Evolutionary conservation across 2,888 invertebrate genomes (phyloP).

Genomic region (Tubulanus polymorphus): DNA sequence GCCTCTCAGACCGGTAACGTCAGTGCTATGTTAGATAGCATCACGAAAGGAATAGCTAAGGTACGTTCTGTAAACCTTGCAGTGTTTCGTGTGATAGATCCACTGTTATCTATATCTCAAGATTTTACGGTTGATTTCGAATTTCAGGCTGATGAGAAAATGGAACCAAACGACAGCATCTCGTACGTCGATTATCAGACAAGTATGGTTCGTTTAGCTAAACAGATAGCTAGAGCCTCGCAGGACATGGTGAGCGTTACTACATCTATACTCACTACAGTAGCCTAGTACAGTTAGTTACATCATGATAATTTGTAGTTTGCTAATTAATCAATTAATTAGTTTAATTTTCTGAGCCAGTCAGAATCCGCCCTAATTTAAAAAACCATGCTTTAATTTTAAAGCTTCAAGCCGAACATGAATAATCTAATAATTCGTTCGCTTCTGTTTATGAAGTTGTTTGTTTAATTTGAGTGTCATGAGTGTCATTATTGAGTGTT

Average conservation of each 20-base stretch:
- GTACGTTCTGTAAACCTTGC: slow-evolving; percentile 24
- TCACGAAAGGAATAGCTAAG: slow-evolving; percentile 77
- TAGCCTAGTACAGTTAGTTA: no score
- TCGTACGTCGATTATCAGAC: slow-evolving; percentile 94
- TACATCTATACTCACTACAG: slow-evolving; percentile 5
- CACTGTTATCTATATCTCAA: not conserved
- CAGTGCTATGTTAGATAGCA: slow-evolving; percentile 80
- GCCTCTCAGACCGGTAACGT: slow-evolving; percentile 87
- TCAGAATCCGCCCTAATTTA: no score
- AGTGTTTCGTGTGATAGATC: slow-evolving; percentile 17
- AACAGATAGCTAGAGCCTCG: slow-evolving; percentile 86
- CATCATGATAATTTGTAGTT: no score
- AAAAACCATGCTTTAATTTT: no score
- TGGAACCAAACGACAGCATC: slow-evolving; percentile 31
- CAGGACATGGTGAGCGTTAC: slow-evolving; percentile 77
- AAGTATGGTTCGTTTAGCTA: slow-evolving; percentile 88
- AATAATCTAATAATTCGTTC: no score
- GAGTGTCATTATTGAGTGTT: no score
- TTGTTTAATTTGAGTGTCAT: no score
- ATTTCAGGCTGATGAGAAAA: slow-evolving; percentile 41
- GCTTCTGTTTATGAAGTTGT: no score
- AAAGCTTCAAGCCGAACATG: no score
- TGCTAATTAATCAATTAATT: no score
- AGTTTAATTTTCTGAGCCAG: no score
- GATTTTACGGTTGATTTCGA: not conserved